Evolutionary conservation across 2,113 vertebrate species (phyloP).

Genomic region (Ceuthmochares aereus): DNA sequence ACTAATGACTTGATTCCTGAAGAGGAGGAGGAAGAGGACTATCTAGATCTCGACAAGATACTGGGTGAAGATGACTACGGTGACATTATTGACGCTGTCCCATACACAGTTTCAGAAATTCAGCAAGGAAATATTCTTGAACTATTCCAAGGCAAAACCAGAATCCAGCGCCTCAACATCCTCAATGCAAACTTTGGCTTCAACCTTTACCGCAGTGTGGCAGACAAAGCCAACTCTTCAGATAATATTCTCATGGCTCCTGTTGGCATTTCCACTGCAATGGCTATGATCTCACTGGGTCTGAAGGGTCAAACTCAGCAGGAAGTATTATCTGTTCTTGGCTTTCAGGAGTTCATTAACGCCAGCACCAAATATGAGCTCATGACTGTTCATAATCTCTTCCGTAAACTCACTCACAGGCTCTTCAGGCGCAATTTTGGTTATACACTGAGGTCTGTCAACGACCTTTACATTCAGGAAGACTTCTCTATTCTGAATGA

Average conservation of each 20-base stretch:
- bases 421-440: constrained; percentile 96
- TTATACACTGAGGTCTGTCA: constrained; percentile 90
- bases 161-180: constrained; percentile 91
- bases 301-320: constrained; percentile 79
- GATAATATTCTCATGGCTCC: constrained; percentile 94
- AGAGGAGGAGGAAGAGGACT: constrained; percentile 82
- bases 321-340: constrained; percentile 84
- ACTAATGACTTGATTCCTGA: constrained; percentile 89
- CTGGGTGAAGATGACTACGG: constrained; percentile 85
- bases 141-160: constrained; percentile 89
- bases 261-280: constrained; percentile 92
- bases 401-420: constrained; percentile 92
- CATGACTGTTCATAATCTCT: constrained; percentile 92
- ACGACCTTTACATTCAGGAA: constrained; percentile 88
- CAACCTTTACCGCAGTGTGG: constrained; percentile 88
- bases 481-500: constrained; percentile 77
- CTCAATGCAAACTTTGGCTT: constrained; percentile 92
- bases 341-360: constrained; percentile 90
- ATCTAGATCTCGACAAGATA: constrained; percentile 89
- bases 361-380: constrained; percentile 91
- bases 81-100: constrained; percentile 86
- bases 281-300: constrained; percentile 94
- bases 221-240: constrained; percentile 78
- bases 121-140: constrained; percentile 83
- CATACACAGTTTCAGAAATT: constrained; percentile 80